Conservation (phyloP, 1,140 invertebrate species). For the Drosophila pachea region DNA sequence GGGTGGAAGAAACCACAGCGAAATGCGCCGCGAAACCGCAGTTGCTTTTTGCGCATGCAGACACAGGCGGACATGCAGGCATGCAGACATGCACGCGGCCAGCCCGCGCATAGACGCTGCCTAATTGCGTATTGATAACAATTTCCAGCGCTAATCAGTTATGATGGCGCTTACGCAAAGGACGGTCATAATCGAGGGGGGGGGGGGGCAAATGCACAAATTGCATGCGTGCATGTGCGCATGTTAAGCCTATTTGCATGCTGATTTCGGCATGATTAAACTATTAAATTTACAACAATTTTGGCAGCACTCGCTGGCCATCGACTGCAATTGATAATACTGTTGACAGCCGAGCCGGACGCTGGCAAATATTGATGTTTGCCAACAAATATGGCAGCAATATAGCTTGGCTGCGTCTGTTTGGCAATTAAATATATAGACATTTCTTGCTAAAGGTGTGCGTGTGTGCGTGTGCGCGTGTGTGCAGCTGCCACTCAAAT, state of each 20-base stretch:
- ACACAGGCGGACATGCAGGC: not conserved
- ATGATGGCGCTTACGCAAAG: constrained; percentile 23
- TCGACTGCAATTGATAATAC: constrained; percentile 68
- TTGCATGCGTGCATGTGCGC: constrained; percentile 29
- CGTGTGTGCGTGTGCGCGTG: not conserved
- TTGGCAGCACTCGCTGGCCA: not conserved
- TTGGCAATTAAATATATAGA: constrained; percentile 66
- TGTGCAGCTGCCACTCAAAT: not conserved
- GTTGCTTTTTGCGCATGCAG: constrained; percentile 51
- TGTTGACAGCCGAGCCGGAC: constrained; percentile 50
- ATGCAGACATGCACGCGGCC: not conserved
- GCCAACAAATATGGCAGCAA: constrained; percentile 35
- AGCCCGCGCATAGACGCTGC: constrained; percentile 14
- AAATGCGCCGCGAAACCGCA: constrained; percentile 47
- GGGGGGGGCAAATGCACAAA: constrained; percentile 59
- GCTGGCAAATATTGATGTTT: constrained; percentile 53
- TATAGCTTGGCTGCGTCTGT: constrained; percentile 40
- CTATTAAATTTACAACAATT: constrained; percentile 56
- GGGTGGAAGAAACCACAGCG: constrained; percentile 43
- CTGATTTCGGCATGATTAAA: constrained; percentile 47
- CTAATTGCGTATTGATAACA: constrained; percentile 74
- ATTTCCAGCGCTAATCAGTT: constrained; percentile 69
- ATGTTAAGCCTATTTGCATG: constrained; percentile 28
- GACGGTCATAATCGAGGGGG: not conserved
- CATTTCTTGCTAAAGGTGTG: too few species aligned